Base-by-base conservation (phyloP, 2,113 vertebrate genomes). In the Zingel zingel region DNA sequence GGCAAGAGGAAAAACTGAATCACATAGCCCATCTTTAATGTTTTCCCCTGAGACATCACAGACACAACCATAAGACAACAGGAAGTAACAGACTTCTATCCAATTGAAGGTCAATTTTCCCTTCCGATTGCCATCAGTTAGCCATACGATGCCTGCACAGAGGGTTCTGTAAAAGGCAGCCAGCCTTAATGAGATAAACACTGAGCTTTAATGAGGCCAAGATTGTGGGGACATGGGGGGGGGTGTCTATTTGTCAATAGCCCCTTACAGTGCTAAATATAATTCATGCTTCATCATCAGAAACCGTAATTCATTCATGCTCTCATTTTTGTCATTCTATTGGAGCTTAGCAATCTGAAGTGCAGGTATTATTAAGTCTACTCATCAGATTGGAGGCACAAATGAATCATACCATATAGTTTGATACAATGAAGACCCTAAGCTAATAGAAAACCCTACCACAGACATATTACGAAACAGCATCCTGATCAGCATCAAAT, bases 1-100 rank as follows among this genome's bases (percentile, higher is more conserved):
- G 43, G n/a, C 47, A 50, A 14, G 43, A 76, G 51, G 21, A 73
- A 72, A 83, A 76, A 79, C 30, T 53, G 48, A 88, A 85, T 83
- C 64, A 77, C 47, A 71, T 10, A 61, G 59, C 11, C 64, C 48
- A 64, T 88, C 5, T 54, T 54, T 67, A 53, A 19, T 66, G 59
- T 56, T 76, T 79, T 68, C 76, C 74, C 69, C 18, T 76, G 90
- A 93, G 86, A 86, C 48, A 36, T 36, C 11, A 56, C 84, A 90
- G 84, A 91, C 84, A 82, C 64, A 74, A 83, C 67, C 70, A 79
- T 74, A 88, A 85, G 21, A 71, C 86, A 80, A 89, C 86, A 93
- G 93, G 89, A 94, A 94, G 74, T 87, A 90, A 89, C 90, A 88
- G 86, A 79, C 84, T 59, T 94, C 90, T 94, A 94, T 94, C 88